Evolutionary conservation across 2,797 vertebrate genomes (phyloP), one percentile per base, ranked within the genome.

Genomic region (Chelon auratus): DNA sequence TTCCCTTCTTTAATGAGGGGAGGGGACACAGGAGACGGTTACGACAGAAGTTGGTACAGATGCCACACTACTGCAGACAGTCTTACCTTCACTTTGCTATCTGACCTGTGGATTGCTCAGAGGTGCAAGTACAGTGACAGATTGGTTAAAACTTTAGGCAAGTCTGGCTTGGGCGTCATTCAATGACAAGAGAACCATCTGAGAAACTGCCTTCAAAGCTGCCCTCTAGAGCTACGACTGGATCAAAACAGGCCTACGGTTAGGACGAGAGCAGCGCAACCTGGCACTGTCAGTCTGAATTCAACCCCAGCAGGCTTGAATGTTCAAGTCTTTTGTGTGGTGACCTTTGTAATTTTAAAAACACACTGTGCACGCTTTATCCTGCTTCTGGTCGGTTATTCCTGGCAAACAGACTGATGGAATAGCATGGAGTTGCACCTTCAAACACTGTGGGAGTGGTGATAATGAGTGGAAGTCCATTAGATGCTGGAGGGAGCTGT

Each of bases 11-110:
- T 68, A 81, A 78, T 87, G 81, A 75, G 72, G 72, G 66, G 63
- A 66, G 70, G 63, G 68, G 70, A 87, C 78, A 89, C 78, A 89
- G 76, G 64, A 88, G 83, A 90, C 85, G 63, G 74, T 89, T 84
- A 86, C 75, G 90, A 89, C 85, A 88, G 75, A 87, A 91, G 76
- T 78, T 83, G 76, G 71, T 82, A 86, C 82, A 87, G 84, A 91
- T 72, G 81, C 82, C 91, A 90, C 88, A 88, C 75, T 83, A 83
- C 86, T 89, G 82, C 75, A 86, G 67, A 90, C 82, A 91, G 79
- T 84, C 92, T 92, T 93, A 94, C 94, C 94, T 95, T 94, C 82
- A 85, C 86, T 91, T 92, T 91, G 84, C 91, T 94, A 93, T 81
- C 89, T 92, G 91, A 92, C 78, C 85, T 91, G 89, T 87, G 83